Conservation (phyloP, 2,888 invertebrate genomes). For the Pollenia griseotomentosa region DNA sequence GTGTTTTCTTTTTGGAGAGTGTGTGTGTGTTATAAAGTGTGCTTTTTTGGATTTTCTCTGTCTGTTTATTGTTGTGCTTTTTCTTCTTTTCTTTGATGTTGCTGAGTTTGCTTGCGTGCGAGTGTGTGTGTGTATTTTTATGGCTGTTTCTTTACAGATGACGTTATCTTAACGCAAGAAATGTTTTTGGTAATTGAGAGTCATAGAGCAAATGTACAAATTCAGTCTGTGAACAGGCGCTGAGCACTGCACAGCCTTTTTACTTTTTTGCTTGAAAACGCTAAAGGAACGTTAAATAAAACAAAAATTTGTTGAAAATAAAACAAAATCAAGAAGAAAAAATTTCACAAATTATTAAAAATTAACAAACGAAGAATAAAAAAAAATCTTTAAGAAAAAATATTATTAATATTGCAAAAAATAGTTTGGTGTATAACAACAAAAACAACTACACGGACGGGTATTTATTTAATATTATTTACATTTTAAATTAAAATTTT, state of each 20-base stretch:
- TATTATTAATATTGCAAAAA: not conserved
- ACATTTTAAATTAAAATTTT: conserved; percentile 26
- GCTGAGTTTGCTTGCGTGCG: conserved; percentile 39
- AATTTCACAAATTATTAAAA: conserved; percentile 9
- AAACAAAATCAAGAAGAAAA: conserved; percentile 32
- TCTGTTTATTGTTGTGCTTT: conserved; percentile 53
- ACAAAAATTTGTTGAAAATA: conserved; percentile 22
- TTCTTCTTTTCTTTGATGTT: conserved; percentile 35
- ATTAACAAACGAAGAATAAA: conserved; percentile 23
- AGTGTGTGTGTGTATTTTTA: conserved; percentile 25
- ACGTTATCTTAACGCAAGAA: conserved; percentile 72
- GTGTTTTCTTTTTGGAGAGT: no score
- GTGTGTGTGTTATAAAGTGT: no score
- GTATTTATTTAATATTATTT: conserved; percentile 47
- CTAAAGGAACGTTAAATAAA: conserved; percentile 67
- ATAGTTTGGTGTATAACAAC: conserved; percentile 45
- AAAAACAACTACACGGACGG: conserved; percentile 7
- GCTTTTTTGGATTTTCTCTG: conserved; percentile 10
- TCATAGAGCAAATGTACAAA: conserved; percentile 71
- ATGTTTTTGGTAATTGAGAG: conserved; percentile 74
- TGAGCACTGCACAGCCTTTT: conserved; percentile 79
- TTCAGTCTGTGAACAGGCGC: conserved; percentile 80
- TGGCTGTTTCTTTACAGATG: conserved; percentile 66
- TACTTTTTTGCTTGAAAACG: conserved; percentile 75
- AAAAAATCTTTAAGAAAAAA: conserved; percentile 28